Evolutionary conservation across 2,888 invertebrate genomes (phyloP).

Genomic region (Ophion slaviceki): DNA sequence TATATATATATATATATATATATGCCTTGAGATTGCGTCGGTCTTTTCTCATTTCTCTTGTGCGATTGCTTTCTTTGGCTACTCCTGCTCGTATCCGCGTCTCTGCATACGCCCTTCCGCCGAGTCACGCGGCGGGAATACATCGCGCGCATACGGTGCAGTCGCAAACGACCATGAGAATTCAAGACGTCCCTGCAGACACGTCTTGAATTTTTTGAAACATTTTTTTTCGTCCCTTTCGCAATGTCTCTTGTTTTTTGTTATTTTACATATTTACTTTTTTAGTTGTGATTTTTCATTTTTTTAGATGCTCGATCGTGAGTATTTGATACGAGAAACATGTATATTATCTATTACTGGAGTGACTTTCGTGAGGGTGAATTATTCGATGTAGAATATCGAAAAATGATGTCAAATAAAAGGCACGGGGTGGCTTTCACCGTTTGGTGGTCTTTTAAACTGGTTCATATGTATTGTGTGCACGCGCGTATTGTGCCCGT

Average conservation of each 20-base stretch:
- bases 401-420: too few relatives aligned
- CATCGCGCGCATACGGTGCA: neutral
- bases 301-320: neutral
- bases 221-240: slow-evolving; percentile 8
- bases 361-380: too few relatives aligned
- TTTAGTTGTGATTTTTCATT: neutral
- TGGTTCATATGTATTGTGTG: too few relatives aligned
- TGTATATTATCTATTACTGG: neutral
- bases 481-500: too few relatives aligned
- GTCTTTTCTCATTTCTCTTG: slow-evolving; percentile 31
- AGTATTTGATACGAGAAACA: neutral
- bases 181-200: slow-evolving; percentile 7
- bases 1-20: neutral
- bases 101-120: slow-evolving; percentile 22
- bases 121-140: slow-evolving; percentile 32
- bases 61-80: slow-evolving; percentile 12
- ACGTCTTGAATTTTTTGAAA: neutral
- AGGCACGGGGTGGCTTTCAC: too few relatives aligned
- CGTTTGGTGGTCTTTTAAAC: too few relatives aligned
- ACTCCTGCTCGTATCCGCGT: slow-evolving; percentile 1
- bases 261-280: neutral
- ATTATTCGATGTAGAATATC: too few relatives aligned
- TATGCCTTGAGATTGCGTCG: slow-evolving; percentile 27
- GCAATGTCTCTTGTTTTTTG: neutral
- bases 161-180: slow-evolving; percentile 8